Evolutionary conservation across 1,140 invertebrate genomes (phyloP), one percentile per base, ranked within the genome.

Genomic region (Lithobius niger): DNA sequence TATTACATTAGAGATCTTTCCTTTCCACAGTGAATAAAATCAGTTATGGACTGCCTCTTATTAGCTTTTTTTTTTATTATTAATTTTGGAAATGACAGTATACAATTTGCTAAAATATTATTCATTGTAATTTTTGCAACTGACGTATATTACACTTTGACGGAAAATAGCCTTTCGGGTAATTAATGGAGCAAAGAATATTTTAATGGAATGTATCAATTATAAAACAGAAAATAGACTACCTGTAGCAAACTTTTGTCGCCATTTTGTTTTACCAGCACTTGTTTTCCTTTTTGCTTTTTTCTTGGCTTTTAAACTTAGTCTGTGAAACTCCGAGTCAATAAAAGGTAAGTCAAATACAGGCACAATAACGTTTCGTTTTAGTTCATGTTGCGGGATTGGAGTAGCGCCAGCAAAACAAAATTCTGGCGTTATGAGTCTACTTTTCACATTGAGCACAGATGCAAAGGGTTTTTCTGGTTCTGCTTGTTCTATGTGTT

Each of bases 351-450:
- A 15, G 22, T 47, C 22, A 6, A 47, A 47, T 10, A 10, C 22
- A 10, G 44, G 44, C 44, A 47, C 15, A 47, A 47, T 10, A 13
- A 6, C 44, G 22, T n/a, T 42, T 13, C 53, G 36, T 27, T 54
- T 45, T 47, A 54, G 27, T 6, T 27, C 15, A 18, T 47, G 18
- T 26, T 44, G 2, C 15, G 36, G 36, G 27, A 54, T 25, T 18
- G 53, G 53, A 3, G 24, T 45, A n/a, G 31, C 43, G 21, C 53
- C 53, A 19, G 36, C 53, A 54, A 54, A 54, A 47, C 42, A 45
- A 31, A 54, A 54, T 26, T 54, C 53, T n/a, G 47, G 24, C 3
- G 27, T n/a, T 16, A 25, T 6, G n/a, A n/a, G 6, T 18, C 25
- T n/a, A 10, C 13, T 19, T 27, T 27, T 47, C 18, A 44, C 13